These are phyloP conservation scores for Octodonta nipae DNA, from an alignment of 2,888 invertebrate genomes.

Conservation along the genomic window DNA sequence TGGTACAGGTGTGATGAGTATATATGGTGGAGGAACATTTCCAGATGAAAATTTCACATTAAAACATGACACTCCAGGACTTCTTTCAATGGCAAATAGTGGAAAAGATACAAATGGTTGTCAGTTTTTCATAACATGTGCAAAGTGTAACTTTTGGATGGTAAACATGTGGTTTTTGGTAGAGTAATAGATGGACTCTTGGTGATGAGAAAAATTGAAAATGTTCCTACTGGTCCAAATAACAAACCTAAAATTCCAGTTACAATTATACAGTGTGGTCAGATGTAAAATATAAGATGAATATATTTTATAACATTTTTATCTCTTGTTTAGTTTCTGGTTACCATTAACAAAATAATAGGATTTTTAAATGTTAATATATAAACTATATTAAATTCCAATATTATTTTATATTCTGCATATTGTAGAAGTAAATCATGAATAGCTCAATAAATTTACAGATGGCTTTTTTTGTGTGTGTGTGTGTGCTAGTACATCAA, in stretches of 20 bases:
- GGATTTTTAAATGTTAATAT: no score
- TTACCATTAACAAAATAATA: no score
- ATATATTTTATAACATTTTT: no score
- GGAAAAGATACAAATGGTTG: constrained; percentile 98
- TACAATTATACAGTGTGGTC: constrained; percentile 93
- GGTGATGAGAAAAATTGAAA: constrained; percentile 98
- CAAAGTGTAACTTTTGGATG: constrained; percentile 97
- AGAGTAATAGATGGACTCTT: constrained; percentile 92
- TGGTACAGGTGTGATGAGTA: constrained; percentile 86
- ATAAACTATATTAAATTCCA: no score
- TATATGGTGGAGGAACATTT: constrained; percentile 91
- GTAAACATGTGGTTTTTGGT: constrained; percentile 98
- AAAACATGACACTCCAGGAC: constrained; percentile 87
- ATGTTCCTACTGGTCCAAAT: constrained; percentile 96
- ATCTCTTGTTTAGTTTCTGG: no score
- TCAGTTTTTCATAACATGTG: constrained; percentile 98
- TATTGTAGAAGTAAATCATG: no score
- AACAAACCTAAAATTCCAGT: constrained; percentile 99
- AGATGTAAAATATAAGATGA: no score
- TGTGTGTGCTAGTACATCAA: no score
- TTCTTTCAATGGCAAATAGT: constrained; percentile 97
- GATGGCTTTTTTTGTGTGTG: no score
- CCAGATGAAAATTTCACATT: constrained; percentile 91
- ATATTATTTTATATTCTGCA: no score
- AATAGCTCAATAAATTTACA: no score